Evolutionary conservation across 2,797 vertebrate genomes (phyloP).

Genomic region (Poeciliopsis infans): DNA sequence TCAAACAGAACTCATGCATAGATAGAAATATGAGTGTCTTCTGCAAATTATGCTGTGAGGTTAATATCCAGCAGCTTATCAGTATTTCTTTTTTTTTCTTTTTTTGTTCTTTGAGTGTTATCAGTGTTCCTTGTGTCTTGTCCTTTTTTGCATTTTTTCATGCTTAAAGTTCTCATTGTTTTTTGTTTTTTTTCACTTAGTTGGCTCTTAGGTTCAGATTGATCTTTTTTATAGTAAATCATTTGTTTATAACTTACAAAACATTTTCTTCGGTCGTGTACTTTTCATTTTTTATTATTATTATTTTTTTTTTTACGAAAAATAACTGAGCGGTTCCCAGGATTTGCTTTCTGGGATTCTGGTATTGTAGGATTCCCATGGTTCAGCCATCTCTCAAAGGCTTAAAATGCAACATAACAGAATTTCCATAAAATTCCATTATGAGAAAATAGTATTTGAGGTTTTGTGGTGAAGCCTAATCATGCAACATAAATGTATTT

Average conservation of each 20-base stretch:
- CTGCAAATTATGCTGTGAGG: slow-evolving; percentile 46
- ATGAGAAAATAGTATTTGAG: slow-evolving; percentile 23
- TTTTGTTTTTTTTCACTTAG: neutral
- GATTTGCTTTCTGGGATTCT: slow-evolving; percentile 53
- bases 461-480: slow-evolving; percentile 17
- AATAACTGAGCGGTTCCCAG: slow-evolving; percentile 57
- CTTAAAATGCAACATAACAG: slow-evolving; percentile 65
- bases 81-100: neutral
- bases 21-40: slow-evolving; percentile 56
- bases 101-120: slow-evolving; percentile 8
- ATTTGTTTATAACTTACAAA: slow-evolving; percentile 16
- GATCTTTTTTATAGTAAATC: neutral
- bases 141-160: slow-evolving; percentile 18
- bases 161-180: neutral
- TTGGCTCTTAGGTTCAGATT: neutral
- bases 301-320: neutral
- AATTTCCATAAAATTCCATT: slow-evolving; percentile 65
- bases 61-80: slow-evolving; percentile 52
- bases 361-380: slow-evolving; percentile 67
- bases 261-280: slow-evolving; percentile 10
- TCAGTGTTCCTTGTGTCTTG: slow-evolving; percentile 18
- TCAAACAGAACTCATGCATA: slow-evolving; percentile 58
- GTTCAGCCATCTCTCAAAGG: slow-evolving; percentile 47
- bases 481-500: slow-evolving; percentile 6
- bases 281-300: neutral